Percentiles rank a stretch among this genome's conserved stretches.
phyloP scores from a whole-genome alignment of 2,888 invertebrate species.

The Dicyrtomina minuta region DNA sequence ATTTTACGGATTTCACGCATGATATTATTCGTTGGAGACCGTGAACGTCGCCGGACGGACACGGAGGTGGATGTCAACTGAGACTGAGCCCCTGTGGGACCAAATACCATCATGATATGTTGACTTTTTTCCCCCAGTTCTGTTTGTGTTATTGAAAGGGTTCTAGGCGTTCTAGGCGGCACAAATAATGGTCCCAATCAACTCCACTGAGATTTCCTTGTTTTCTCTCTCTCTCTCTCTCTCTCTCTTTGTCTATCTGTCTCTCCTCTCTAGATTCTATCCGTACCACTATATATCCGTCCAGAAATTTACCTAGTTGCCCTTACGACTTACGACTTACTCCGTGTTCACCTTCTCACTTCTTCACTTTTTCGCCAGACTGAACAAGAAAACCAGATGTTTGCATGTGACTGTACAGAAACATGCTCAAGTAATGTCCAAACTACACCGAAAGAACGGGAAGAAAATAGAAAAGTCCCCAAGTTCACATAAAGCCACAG shows the following conservation, averaged over 20 bases:
- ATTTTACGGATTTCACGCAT: constrained; percentile 53
- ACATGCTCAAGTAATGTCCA: not conserved
- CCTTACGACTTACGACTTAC: not conserved
- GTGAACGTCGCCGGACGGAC: constrained; percentile 7
- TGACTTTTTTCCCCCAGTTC: not conserved
- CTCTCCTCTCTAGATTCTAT: no score
- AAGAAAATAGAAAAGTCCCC: no score
- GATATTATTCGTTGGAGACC: constrained; percentile 25
- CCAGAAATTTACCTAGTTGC: not conserved
- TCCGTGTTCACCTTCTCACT: no score
- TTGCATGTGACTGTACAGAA: constrained; percentile 2
- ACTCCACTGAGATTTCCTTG: not conserved
- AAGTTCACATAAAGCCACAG: no score
- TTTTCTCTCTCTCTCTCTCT: constrained; percentile 2
- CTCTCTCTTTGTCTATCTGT: not conserved
- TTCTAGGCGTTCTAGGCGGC: no score
- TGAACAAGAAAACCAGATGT: constrained; percentile 17
- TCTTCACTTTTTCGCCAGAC: no score
- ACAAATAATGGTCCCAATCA: no score
- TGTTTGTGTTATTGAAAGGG: not conserved
- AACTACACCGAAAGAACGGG: no score
- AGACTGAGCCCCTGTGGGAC: constrained; percentile 23
- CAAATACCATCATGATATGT: constrained; percentile 1
- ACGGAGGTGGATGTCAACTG: not conserved
- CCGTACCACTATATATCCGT: no score